Evolutionary conservation across 2,888 invertebrate species (phyloP).

Genomic region (Microchrysa polita): DNA sequence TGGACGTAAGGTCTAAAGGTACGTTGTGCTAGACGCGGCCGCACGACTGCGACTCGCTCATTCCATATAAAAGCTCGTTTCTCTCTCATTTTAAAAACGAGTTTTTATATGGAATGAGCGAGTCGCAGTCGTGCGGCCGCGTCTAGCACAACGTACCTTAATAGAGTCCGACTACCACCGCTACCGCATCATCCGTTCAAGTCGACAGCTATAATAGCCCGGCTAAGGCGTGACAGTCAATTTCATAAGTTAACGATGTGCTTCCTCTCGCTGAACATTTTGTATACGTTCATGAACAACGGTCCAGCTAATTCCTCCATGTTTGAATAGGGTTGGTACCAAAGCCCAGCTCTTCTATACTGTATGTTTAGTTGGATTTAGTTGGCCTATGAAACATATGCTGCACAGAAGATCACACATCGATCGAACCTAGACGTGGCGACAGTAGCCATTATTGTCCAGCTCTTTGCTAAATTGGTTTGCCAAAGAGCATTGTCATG

Average conservation of each 20-base stretch:
- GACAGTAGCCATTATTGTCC: constrained; percentile 39
- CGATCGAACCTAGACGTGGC: constrained; percentile 11
- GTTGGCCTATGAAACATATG: neutral
- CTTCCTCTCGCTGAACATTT: constrained; percentile 44
- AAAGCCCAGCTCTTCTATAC: too few relatives aligned
- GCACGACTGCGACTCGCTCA: too few relatives aligned
- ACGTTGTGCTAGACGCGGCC: too few relatives aligned
- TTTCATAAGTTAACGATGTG: constrained; percentile 45
- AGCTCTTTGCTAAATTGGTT: constrained; percentile 44
- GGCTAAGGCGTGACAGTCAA: constrained; percentile 44
- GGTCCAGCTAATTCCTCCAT: constrained; percentile 41
- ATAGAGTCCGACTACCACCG: neutral
- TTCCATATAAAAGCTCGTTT: too few relatives aligned
- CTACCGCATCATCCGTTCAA: neutral
- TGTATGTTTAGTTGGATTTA: neutral
- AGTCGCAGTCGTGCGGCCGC: too few relatives aligned
- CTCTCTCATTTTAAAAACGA: too few relatives aligned
- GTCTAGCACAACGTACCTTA: too few relatives aligned
- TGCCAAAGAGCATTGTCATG: constrained; percentile 43
- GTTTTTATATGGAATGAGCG: too few relatives aligned
- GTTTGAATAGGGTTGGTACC: constrained; percentile 38
- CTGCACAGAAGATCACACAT: constrained; percentile 19
- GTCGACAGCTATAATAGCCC: constrained; percentile 35
- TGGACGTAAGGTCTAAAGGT: too few relatives aligned
- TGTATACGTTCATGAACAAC: constrained; percentile 26